Evolutionary conservation across 2,888 invertebrate species (phyloP).

Genomic region (Zelleria hepariella): DNA sequence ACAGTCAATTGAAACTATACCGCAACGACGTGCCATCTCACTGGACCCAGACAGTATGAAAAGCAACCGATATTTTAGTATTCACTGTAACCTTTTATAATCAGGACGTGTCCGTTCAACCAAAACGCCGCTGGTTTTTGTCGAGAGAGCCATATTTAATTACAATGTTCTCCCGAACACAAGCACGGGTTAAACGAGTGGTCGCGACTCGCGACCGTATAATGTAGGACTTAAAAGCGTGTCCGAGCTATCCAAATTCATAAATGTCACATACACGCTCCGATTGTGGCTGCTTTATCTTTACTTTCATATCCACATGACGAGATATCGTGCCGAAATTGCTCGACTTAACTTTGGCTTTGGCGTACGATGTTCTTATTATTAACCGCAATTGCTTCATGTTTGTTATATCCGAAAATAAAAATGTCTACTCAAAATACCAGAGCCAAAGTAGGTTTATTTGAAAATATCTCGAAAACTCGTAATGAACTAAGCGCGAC

Average conservation of each 20-base stretch:
- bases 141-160: constrained; percentile 28
- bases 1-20: too few relatives aligned
- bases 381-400: too few relatives aligned
- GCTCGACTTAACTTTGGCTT: neutral
- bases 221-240: neutral
- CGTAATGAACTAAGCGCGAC: too few relatives aligned
- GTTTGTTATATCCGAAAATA: too few relatives aligned
- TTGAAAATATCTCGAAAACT: too few relatives aligned
- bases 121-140: constrained; percentile 24
- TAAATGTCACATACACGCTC: neutral
- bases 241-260: neutral
- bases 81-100: neutral
- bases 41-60: neutral
- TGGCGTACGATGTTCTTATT: neutral
- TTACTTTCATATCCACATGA: neutral
- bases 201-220: constrained; percentile 24
- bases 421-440: too few relatives aligned
- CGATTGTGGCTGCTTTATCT: neutral
- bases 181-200: constrained; percentile 25
- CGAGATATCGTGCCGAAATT: neutral
- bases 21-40: neutral
- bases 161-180: constrained; percentile 1
- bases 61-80: neutral
- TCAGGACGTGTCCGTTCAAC: neutral
- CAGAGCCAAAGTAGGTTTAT: too few relatives aligned